phyloP scores from a whole-genome alignment of 2,113 vertebrate species.

The Natator depressus region DNA sequence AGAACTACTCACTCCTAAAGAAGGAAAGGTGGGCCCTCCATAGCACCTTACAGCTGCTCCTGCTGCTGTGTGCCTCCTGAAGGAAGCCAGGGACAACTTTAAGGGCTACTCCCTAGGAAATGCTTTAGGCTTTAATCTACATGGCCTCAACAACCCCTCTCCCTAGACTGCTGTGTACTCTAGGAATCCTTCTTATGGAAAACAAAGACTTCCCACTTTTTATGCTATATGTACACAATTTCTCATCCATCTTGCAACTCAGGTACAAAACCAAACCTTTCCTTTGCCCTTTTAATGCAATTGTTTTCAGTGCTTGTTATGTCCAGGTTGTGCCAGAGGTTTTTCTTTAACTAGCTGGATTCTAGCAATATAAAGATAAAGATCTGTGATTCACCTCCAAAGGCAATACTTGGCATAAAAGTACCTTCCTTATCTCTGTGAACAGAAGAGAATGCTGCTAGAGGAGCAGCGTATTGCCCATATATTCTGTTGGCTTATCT shows the following conservation, averaged over 20 bases:
- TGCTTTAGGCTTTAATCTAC: neutral
- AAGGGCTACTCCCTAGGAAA: neutral
- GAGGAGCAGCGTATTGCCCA: neutral
- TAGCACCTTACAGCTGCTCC: neutral
- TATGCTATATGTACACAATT: neutral
- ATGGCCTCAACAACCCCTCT: neutral
- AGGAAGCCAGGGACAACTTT: neutral
- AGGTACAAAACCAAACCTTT: neutral
- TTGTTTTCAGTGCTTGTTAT: neutral
- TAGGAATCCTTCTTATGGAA: neutral
- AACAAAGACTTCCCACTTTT: neutral
- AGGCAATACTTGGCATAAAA: neutral
- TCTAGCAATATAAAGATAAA: neutral
- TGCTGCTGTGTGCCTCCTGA: neutral
- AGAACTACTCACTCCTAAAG: neutral
- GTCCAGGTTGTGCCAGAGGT: neutral
- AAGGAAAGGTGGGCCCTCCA: neutral
- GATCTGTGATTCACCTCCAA: neutral
- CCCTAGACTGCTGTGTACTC: neutral
- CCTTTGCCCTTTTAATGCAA: neutral
- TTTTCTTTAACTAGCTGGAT: neutral
- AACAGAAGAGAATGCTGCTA: neutral
- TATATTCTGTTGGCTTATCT: neutral
- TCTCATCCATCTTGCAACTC: neutral
- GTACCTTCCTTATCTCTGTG: neutral